Evolutionary conservation across 2,797 vertebrate genomes (phyloP), one percentile per base, ranked within the genome.

Genomic region (Salmo trutta): DNA sequence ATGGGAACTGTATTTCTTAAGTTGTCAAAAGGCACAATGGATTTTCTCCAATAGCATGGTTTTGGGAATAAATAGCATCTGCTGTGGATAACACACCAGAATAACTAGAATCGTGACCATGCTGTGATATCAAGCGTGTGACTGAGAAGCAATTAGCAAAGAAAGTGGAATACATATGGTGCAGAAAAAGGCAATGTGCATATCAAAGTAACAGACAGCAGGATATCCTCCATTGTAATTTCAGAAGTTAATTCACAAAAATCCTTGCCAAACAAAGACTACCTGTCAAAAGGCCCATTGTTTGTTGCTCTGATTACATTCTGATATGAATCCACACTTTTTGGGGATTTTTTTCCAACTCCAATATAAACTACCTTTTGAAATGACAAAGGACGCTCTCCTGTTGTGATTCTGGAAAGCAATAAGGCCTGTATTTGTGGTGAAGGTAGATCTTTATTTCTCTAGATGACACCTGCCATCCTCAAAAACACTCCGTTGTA

Each of bases 381-480:
- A 80, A 54, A 80, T 74, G 59, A 77, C 79, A 47, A 47, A 78
- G 56, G 53, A 85, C 64, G 29, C 16, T 36, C 36, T 73, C 21
- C 69, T 74, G 65, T 33, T 81, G 71, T 76, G 74, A 80, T 75
- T 79, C 76, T 82, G 74, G 56, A 88, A 88, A 82, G 72, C 75
- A 89, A 87, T 87, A 84, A 74, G 70, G 21, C 82, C 62, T 75
- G 15, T 88, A 77, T 88, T 86, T 85, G 70, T 76, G 27, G 54
- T 79, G 54, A 78, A 19, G 36, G 52, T 31, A 72, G 19, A 73
- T 71, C 68, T 78, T 31, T 78, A 59, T 80, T 75, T 75, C 75
- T 85, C 62, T 53, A 79, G 33, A 65, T 74, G 33, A 77, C 47
- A 73, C 41, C 66, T 75, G 72, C 56, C 73, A 75, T 79, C 24